Evolutionary conservation across 2,888 invertebrate species (phyloP).

Genomic region (Priocnemis perturbator): DNA sequence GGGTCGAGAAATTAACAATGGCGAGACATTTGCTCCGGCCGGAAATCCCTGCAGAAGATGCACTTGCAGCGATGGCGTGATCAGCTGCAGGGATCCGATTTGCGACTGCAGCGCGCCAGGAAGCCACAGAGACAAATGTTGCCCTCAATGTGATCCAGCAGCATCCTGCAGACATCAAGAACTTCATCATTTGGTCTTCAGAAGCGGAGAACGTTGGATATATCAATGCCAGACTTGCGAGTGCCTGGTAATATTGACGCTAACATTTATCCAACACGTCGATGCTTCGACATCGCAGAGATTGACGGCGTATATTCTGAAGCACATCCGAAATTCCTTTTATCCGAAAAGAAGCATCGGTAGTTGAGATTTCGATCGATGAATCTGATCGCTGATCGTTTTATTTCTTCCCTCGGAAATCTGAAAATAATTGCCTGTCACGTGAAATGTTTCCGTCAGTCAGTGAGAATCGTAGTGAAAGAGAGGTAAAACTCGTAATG

Average conservation of each 20-base stretch:
- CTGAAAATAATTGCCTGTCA: too few species aligned
- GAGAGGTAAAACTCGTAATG: too few species aligned
- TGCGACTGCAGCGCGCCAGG: conserved; percentile 82
- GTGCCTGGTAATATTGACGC: conserved; percentile 81
- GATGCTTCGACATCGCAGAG: too few species aligned
- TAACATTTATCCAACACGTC: too few species aligned
- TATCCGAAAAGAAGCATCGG: too few species aligned
- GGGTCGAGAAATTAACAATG: conserved; percentile 80
- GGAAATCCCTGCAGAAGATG: conserved; percentile 77
- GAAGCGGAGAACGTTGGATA: conserved; percentile 91
- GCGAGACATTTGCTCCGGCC: conserved; percentile 76
- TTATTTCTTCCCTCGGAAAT: too few species aligned
- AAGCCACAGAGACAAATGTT: conserved; percentile 81
- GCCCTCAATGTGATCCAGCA: conserved; percentile 87
- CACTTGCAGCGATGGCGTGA: conserved; percentile 78
- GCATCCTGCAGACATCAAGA: conserved; percentile 88
- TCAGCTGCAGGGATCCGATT: conserved; percentile 81
- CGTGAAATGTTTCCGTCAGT: too few species aligned
- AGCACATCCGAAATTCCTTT: too few species aligned
- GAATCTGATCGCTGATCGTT: too few species aligned
- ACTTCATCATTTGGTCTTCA: conserved; percentile 84
- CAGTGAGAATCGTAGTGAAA: too few species aligned
- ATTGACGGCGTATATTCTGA: too few species aligned
- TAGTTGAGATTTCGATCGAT: too few species aligned
- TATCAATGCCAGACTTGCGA: conserved; percentile 95